phyloP scores from a whole-genome alignment of 2,797 vertebrate genomes.

The Melanogrammus aeglefinus region DNA sequence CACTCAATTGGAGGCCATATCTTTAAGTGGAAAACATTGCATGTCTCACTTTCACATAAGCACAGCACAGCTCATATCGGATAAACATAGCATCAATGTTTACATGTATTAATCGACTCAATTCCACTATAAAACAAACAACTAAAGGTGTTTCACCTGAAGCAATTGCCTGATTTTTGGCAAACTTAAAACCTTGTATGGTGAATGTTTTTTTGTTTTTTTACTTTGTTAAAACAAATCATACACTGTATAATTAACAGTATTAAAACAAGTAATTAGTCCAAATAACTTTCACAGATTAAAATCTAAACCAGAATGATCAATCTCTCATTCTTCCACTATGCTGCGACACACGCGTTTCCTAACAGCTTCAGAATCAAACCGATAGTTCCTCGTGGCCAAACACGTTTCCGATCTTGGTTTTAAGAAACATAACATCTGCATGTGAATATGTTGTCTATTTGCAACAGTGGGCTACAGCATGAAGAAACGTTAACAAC shows the following conservation, averaged over 20 bases:
- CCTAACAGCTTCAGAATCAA: slow-evolving; percentile 5
- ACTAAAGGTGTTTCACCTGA: not conserved
- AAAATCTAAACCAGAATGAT: not conserved
- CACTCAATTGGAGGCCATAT: not conserved
- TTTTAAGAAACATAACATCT: slow-evolving; percentile 29
- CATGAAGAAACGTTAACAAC: slow-evolving; percentile 43
- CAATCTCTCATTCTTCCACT: slow-evolving; percentile 40
- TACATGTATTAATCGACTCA: too few species aligned
- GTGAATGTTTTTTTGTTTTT: not conserved
- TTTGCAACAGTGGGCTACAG: slow-evolving; percentile 45
- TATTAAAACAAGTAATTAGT: not conserved
- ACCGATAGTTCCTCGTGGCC: slow-evolving; percentile 6
- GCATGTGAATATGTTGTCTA: slow-evolving; percentile 42
- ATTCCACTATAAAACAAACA: too few species aligned
- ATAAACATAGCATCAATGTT: too few species aligned
- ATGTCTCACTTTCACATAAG: not conserved
- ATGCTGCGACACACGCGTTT: slow-evolving; percentile 52
- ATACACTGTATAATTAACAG: not conserved
- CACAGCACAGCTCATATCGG: too few species aligned
- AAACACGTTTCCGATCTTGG: slow-evolving; percentile 10
- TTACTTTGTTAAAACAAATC: not conserved
- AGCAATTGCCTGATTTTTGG: not conserved
- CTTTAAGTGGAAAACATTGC: not conserved
- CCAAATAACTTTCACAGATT: not conserved
- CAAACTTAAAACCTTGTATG: not conserved